A percentile compares a stretch with the other conserved stretches of the same genome.
Conservation (phyloP, 2,888 invertebrate species). For the Cantharis rufa region DNA sequence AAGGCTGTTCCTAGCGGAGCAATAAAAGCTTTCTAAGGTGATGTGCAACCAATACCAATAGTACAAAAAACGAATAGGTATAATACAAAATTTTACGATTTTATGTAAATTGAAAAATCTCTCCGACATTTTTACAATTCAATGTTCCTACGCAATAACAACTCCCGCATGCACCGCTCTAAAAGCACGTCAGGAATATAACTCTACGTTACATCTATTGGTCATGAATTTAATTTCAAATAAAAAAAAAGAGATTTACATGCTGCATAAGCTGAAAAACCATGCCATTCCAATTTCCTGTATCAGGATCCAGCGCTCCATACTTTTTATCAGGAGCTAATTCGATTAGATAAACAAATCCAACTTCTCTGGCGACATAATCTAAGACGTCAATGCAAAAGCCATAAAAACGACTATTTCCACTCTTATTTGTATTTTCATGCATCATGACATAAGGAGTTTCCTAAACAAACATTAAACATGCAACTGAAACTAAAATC, state of each 20-base stretch:
- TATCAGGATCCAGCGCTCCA: conserved; percentile 64
- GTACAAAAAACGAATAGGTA: conserved; percentile 18
- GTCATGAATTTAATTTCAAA: not conserved
- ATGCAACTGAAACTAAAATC: not conserved
- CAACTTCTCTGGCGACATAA: conserved; percentile 66
- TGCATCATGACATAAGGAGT: conserved; percentile 53
- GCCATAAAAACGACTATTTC: conserved; percentile 71
- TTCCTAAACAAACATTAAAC: conserved; percentile 42
- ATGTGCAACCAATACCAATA: conserved; percentile 14
- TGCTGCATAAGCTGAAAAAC: conserved; percentile 73
- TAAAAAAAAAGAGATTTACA: conserved; percentile 53
- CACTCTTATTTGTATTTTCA: conserved; percentile 58
- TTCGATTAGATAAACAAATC: conserved; percentile 73
- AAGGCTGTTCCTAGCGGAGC: conserved; percentile 51
- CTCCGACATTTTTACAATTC: not conserved
- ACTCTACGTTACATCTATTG: not conserved
- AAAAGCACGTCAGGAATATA: not conserved
- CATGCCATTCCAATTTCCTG: conserved; percentile 71
- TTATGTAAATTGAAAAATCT: not conserved
- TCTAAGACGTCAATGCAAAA: conserved; percentile 74
- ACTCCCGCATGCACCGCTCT: not conserved
- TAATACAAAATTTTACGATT: not conserved
- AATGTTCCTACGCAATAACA: not conserved
- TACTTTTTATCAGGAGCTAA: conserved; percentile 73
- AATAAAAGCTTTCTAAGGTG: conserved; percentile 28